phyloP scores from a whole-genome alignment of 2,888 invertebrate genomes.

The Sinelater perroti region DNA sequence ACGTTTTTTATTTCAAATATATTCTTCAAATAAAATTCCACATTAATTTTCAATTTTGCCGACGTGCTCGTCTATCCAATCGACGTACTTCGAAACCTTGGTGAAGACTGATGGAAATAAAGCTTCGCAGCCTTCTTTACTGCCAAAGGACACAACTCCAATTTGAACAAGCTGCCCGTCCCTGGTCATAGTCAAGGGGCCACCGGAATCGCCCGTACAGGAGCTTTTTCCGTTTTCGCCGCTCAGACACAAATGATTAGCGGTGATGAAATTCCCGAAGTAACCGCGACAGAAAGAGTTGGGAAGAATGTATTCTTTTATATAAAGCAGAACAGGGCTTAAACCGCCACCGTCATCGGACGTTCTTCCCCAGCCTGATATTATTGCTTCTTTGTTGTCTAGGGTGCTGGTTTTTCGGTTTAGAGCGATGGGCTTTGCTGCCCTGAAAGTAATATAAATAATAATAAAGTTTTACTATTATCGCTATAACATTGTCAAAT shows the following conservation, averaged over 20 bases:
- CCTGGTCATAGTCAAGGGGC: slow-evolving; percentile 38
- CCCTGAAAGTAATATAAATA: too few relatives aligned
- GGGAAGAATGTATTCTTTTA: slow-evolving; percentile 58
- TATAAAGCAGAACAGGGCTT: slow-evolving; percentile 59
- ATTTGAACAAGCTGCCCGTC: slow-evolving; percentile 37
- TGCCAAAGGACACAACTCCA: slow-evolving; percentile 54
- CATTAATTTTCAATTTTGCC: not conserved
- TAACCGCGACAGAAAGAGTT: slow-evolving; percentile 60
- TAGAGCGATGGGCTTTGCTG: slow-evolving; percentile 29
- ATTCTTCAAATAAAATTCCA: not conserved
- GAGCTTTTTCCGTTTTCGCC: slow-evolving; percentile 60
- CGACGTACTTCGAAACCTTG: slow-evolving; percentile 53
- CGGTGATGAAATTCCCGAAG: slow-evolving; percentile 55
- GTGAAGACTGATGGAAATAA: slow-evolving; percentile 39
- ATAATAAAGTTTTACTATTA: too few relatives aligned
- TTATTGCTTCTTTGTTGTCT: slow-evolving; percentile 55
- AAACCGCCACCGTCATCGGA: slow-evolving; percentile 52
- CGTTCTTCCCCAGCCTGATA: slow-evolving; percentile 63
- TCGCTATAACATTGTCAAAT: too few relatives aligned
- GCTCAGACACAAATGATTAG: slow-evolving; percentile 62
- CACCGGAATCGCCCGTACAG: slow-evolving; percentile 63
- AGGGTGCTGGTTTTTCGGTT: slow-evolving; percentile 47
- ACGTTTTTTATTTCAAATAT: not conserved
- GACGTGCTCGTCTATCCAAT: slow-evolving; percentile 49
- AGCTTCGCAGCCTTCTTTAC: slow-evolving; percentile 55